Conservation (phyloP, 2,888 invertebrate genomes). For the Noctua pronuba region DNA sequence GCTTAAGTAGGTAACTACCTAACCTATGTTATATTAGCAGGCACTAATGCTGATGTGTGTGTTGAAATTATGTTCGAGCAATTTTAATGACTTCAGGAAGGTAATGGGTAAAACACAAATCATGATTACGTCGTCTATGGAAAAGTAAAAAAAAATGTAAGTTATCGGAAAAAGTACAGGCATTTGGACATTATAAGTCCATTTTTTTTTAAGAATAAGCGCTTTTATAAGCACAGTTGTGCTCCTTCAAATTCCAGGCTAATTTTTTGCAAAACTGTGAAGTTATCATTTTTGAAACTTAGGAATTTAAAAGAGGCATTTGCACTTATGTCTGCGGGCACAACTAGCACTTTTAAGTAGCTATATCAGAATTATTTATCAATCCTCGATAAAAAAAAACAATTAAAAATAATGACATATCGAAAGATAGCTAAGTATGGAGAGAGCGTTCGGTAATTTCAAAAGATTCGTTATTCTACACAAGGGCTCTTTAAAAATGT, state of each 20-base stretch:
- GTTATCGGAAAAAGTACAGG: neutral
- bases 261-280: neutral
- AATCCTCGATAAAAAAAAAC: conserved; percentile 13
- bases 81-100: conserved; percentile 23
- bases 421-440: conserved; percentile 57
- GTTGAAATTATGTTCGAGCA: conserved; percentile 21
- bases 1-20: conserved; percentile 31
- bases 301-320: neutral
- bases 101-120: neutral
- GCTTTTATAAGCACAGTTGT: neutral
- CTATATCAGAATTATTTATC: conserved; percentile 22
- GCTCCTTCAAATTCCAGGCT: neutral
- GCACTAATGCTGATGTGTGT: neutral
- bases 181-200: neutral
- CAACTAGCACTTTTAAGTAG: neutral
- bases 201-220: neutral
- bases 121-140: neutral
- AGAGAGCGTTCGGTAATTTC: conserved; percentile 58
- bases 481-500: conserved; percentile 63
- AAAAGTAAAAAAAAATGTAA: neutral
- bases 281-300: neutral
- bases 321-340: neutral
- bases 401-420: conserved; percentile 54
- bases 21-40: conserved; percentile 26
- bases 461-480: conserved; percentile 59